Evolutionary conservation across 2,113 vertebrate genomes (phyloP).

Genomic region (Ascaphus truei): DNA sequence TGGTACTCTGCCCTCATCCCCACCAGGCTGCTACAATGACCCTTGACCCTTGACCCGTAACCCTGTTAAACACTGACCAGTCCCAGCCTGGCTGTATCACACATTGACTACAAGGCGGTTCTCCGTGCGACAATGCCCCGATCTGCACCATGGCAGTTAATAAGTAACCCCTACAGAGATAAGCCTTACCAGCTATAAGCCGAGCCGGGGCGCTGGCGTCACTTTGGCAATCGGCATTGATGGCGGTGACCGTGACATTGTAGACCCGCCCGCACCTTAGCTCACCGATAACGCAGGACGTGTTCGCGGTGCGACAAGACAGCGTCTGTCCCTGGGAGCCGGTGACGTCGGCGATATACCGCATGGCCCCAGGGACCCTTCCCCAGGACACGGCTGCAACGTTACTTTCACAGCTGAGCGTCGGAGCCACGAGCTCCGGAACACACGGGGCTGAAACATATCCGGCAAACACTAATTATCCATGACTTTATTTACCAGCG

Average conservation of each 20-base stretch:
- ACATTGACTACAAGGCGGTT: too few species aligned
- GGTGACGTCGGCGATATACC: constrained; percentile 51
- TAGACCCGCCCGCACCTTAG: constrained; percentile 62
- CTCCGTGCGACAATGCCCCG: too few species aligned
- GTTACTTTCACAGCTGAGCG: constrained; percentile 54
- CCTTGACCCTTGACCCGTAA: too few species aligned
- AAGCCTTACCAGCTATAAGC: constrained; percentile 60
- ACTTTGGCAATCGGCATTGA: constrained; percentile 44
- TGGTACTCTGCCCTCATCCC: too few species aligned
- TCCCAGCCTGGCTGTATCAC: too few species aligned
- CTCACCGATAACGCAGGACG: constrained; percentile 43
- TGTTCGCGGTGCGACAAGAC: constrained; percentile 42
- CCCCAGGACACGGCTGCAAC: constrained; percentile 54
- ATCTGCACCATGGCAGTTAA: too few species aligned
- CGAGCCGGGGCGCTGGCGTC: constrained; percentile 29
- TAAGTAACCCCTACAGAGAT: background rate
- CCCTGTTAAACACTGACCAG: too few species aligned
- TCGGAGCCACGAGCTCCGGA: constrained; percentile 40
- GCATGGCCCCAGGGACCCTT: constrained; percentile 28
- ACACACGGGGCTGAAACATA: constrained; percentile 64
- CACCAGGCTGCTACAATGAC: too few species aligned
- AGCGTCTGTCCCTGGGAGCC: constrained; percentile 5
- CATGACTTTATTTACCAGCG: too few species aligned
- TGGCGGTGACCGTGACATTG: constrained; percentile 46
- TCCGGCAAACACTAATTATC: too few species aligned